Conservation (phyloP, 2,888 invertebrate genomes). For the Boloria euphrosyne region DNA sequence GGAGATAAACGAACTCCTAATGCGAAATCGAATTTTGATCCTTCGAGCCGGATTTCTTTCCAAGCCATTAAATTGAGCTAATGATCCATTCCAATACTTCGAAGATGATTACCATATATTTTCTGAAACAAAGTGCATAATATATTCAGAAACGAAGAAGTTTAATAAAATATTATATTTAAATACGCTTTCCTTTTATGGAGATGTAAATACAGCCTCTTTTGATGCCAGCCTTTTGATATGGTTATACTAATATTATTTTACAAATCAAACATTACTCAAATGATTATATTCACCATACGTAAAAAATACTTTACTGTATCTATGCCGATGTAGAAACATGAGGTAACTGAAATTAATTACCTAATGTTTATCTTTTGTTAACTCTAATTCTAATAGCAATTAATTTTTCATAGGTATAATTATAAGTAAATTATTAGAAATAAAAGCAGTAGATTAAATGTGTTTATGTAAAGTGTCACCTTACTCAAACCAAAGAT, state of each 20-base stretch:
- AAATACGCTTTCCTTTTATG: slow-evolving; percentile 9
- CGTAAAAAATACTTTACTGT: too few species aligned
- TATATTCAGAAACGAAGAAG: slow-evolving; percentile 21
- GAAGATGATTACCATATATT: slow-evolving; percentile 40
- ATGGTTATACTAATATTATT: neutral
- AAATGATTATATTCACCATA: too few species aligned
- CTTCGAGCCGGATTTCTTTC: slow-evolving; percentile 37
- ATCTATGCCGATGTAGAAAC: too few species aligned
- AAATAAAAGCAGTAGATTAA: too few species aligned
- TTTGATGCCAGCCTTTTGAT: neutral
- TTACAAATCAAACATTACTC: neutral
- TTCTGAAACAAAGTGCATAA: slow-evolving; percentile 30
- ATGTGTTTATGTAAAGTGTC: too few species aligned
- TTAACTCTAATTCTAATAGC: too few species aligned
- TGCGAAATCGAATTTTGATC: slow-evolving; percentile 25
- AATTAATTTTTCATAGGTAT: too few species aligned
- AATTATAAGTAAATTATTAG: too few species aligned
- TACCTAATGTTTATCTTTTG: too few species aligned
- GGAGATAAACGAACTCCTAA: slow-evolving; percentile 18
- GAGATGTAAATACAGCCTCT: neutral
- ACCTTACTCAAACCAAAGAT: too few species aligned
- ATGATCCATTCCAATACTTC: slow-evolving; percentile 37
- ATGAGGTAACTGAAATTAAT: too few species aligned
- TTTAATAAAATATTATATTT: neutral
- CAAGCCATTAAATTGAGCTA: slow-evolving; percentile 41